phyloP scores from a whole-genome alignment of 2,797 vertebrate genomes.

The Myiothlypis chrysogaster region DNA sequence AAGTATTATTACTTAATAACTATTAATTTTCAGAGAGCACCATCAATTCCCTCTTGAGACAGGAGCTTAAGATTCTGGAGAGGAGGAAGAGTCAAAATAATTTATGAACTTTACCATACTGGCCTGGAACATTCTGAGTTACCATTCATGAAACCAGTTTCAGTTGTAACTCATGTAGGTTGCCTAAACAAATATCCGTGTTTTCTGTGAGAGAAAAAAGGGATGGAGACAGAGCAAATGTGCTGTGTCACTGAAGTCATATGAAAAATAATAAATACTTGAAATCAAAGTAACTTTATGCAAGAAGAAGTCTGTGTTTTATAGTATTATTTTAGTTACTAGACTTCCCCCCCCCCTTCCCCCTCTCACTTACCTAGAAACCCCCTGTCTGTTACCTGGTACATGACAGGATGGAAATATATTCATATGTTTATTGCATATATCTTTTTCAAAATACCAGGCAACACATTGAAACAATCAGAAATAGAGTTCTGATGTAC shows the following conservation, averaged over 20 bases:
- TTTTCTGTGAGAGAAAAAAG: neutral
- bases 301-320: neutral
- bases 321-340: neutral
- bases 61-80: neutral
- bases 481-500: neutral
- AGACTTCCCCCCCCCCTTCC: neutral
- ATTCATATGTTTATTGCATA: neutral
- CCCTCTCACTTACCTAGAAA: neutral
- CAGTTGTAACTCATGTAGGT: neutral
- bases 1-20: neutral
- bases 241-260: neutral
- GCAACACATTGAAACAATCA: neutral
- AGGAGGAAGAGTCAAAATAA: neutral
- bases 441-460: neutral
- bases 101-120: neutral
- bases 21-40: neutral
- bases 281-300: neutral
- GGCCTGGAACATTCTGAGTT: neutral
- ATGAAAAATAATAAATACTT: neutral
- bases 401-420: neutral
- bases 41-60: neutral
- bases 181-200: neutral
- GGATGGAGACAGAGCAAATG: accelerated
- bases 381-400: neutral
- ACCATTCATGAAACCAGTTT: neutral